phyloP scores from a whole-genome alignment of 2,888 invertebrate genomes.

The Brachylomia viminalis region DNA sequence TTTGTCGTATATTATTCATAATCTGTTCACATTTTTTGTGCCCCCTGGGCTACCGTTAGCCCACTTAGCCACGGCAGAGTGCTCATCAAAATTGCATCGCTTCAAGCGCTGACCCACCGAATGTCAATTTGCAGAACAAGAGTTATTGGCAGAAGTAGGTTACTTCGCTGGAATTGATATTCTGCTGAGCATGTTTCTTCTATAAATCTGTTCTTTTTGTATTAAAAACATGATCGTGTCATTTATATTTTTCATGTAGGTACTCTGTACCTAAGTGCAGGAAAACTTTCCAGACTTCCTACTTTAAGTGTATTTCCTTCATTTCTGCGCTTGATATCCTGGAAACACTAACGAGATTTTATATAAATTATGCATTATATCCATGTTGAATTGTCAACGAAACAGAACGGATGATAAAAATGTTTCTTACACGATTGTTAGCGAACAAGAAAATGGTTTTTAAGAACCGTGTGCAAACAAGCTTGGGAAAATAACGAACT shows the following conservation, averaged over 20 bases:
- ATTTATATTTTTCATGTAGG: neutral
- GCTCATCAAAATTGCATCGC: slow-evolving; percentile 67
- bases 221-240: slow-evolving; percentile 10
- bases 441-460: slow-evolving; percentile 17
- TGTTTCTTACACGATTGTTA: slow-evolving; percentile 45
- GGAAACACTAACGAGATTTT: slow-evolving; percentile 46
- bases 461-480: slow-evolving; percentile 42
- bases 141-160: slow-evolving; percentile 46
- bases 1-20: slow-evolving; percentile 8
- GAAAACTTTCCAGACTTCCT: slow-evolving; percentile 34
- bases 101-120: slow-evolving; percentile 56
- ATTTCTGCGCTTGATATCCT: slow-evolving; percentile 39
- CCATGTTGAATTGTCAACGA: slow-evolving; percentile 40
- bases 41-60: slow-evolving; percentile 50
- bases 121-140: slow-evolving; percentile 62
- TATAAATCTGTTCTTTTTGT: neutral
- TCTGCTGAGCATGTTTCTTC: neutral
- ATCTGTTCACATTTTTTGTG: slow-evolving; percentile 35
- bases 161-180: slow-evolving; percentile 32
- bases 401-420: slow-evolving; percentile 22
- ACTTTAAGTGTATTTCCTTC: slow-evolving; percentile 24
- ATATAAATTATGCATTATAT: slow-evolving; percentile 47
- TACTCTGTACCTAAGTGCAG: neutral
- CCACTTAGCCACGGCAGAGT: slow-evolving; percentile 65
- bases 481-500: slow-evolving; percentile 62